phyloP scores from a whole-genome alignment of 1,140 invertebrate genomes.

The Hyles euphorbiae region DNA sequence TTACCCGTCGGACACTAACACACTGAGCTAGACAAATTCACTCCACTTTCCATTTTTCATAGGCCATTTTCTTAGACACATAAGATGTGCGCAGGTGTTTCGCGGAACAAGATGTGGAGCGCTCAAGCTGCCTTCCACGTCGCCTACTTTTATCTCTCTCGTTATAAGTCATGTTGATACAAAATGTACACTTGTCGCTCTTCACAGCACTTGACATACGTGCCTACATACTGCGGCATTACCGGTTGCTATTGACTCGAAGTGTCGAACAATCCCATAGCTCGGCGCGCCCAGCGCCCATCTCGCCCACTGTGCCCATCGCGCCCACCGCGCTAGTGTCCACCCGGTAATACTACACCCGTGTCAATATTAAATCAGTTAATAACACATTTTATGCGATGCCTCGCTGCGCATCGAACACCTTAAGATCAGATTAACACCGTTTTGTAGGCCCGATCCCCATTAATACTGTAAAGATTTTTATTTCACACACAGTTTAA shows the following conservation, averaged over 20 bases:
- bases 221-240: constrained; percentile 20
- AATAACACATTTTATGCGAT: too few relatives aligned
- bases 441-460: too few relatives aligned
- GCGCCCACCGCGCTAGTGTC: too few relatives aligned
- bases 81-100: constrained; percentile 49
- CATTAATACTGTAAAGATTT: too few relatives aligned
- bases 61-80: constrained; percentile 52
- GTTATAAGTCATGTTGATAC: constrained; percentile 33
- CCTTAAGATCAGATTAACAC: too few relatives aligned
- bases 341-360: too few relatives aligned
- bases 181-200: constrained; percentile 18
- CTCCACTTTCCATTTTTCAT: constrained; percentile 71
- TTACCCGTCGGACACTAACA: constrained; percentile 49
- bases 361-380: too few relatives aligned
- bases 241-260: constrained; percentile 14
- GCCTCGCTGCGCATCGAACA: too few relatives aligned
- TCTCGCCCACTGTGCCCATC: too few relatives aligned
- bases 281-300: constrained; percentile 2
- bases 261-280: constrained; percentile 12
- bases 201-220: constrained; percentile 17
- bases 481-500: too few relatives aligned
- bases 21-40: constrained; percentile 62
- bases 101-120: constrained; percentile 50
- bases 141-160: constrained; percentile 41
- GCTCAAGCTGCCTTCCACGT: constrained; percentile 38